Base-by-base conservation (phyloP, 2,113 vertebrate species). In the Tachysurus vachellii region DNA sequence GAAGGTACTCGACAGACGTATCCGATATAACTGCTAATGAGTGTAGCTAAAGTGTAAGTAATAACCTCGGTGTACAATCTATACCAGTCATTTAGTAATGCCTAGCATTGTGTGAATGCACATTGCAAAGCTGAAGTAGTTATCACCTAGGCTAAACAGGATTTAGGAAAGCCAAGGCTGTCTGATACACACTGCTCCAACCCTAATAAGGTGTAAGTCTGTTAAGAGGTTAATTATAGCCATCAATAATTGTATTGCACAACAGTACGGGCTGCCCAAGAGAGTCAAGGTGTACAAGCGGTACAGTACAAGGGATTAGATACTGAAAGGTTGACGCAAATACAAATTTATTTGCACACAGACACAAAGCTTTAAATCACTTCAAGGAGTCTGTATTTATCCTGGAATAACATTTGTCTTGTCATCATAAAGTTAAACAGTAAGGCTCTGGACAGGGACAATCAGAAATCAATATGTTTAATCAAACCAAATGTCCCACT, bases 221-320 rank as follows among this genome's bases (percentile, higher is more conserved):
- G 90, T 92, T 92, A 93, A 92, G 90, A 91, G 91, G 93, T 91
- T 93, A 91, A 89, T 94, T 92, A 94, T 94, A 94, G 94, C 90
- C 85, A 90, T 91, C 91, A 90, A 91, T 92, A 90, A 92, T 92
- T 93, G 93, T 61, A 90, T 95, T 95, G 92, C 87, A 87, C 89
- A 95, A 95, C 90, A 88, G 87, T 87, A 90, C 84, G 90, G 91
- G 89, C 91, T 90, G 91, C 90, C 88, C 71, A 87, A 86, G 88
- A 92, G 93, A 92, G 93, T 94, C 93, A 94, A 94, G 91, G 90
- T 93, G 90, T 89, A 44, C 91, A 94, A 79, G 86, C 80, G 64
- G 81, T 64, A 54, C 81, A 68, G 81, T 64, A 54, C 81, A 75
- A 86, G 83, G 88, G n/a, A 21, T 61, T 57, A 76, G 61, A 54